phyloP scores from a whole-genome alignment of 23 tunicate genomes.

The Corella eumyota region DNA sequence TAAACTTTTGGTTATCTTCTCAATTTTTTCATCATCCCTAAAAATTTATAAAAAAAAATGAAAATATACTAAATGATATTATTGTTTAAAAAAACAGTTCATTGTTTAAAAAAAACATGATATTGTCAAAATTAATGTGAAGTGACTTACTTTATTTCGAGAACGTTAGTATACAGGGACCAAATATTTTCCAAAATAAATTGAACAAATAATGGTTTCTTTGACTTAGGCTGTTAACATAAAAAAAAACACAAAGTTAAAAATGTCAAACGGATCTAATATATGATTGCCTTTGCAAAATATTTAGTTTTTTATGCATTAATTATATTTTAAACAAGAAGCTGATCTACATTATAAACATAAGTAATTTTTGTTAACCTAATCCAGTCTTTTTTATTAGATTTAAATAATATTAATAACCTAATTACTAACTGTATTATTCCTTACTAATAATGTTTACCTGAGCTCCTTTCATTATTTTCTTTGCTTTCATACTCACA shows the following conservation, averaged over 20 bases:
- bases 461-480: conserved; percentile 86
- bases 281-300: no score
- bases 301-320: no score
- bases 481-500: conserved; percentile 74
- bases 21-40: conserved; percentile 66
- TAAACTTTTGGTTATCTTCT: conserved; percentile 55
- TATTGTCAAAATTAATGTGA: not conserved
- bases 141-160: conserved; percentile 21
- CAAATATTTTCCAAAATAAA: conserved; percentile 85
- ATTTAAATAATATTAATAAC: no score
- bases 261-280: no score
- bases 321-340: no score
- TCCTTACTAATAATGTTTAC: no score
- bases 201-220: conserved; percentile 83
- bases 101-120: not conserved
- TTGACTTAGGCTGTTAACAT: conserved; percentile 52
- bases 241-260: no score
- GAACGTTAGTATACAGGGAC: conserved; percentile 64
- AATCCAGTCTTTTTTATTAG: no score
- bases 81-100: not conserved
- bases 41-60: not conserved
- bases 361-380: no score
- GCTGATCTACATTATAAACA: no score
- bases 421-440: no score
- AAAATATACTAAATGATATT: not conserved